Evolutionary conservation across 1,140 invertebrate genomes (phyloP), one percentile per base, ranked within the genome.

Genomic region (Lasioglossum baleicum): DNA sequence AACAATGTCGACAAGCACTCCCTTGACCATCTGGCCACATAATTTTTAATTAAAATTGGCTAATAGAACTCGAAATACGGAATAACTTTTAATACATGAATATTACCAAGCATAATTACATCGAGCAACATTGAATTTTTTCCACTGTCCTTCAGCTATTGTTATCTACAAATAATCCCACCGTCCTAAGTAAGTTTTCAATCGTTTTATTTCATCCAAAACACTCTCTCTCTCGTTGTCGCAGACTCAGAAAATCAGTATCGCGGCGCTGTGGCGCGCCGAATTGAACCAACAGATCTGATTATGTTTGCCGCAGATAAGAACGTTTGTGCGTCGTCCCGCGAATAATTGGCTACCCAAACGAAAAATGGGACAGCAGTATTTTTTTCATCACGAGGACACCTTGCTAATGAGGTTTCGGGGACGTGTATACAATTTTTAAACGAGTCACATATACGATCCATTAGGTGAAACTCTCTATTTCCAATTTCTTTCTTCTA

Each of bases 261-360:
- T n/a, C n/a, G n/a, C 44, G n/a, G n/a, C 13, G 7, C 13, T 17
- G 4, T 35, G 11, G 4, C n/a, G n/a, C 65, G 17, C 64, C 35
- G 31, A 31, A 79, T 73, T 31, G 73, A 73, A 1, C 76, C 17
- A 58, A 56, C 61, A 72, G 69, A 79, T 79, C 56, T 44, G 61
- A 15, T 79, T 66, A 65, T 72, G 26, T 73, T 79, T 79, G 61
- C 61, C 2, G 15, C 10, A 7, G 76, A 79, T 79, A 79, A 56
- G 31, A 66, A 11, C 2, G 26, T 79, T 79, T 66, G 44, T 17
- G n/a, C 15, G 44, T 48, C 7, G 8, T 17, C 6, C 44, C 22
- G 66, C 44, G 44, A 44, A 63, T 63, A 63, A 70, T 78, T 35
- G 44, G 40, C 17, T 71, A n/a, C 7, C 60, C 69, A 72, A 78